Base-by-base conservation (phyloP, 2,888 invertebrate genomes). In the Acrobasis consociella region DNA sequence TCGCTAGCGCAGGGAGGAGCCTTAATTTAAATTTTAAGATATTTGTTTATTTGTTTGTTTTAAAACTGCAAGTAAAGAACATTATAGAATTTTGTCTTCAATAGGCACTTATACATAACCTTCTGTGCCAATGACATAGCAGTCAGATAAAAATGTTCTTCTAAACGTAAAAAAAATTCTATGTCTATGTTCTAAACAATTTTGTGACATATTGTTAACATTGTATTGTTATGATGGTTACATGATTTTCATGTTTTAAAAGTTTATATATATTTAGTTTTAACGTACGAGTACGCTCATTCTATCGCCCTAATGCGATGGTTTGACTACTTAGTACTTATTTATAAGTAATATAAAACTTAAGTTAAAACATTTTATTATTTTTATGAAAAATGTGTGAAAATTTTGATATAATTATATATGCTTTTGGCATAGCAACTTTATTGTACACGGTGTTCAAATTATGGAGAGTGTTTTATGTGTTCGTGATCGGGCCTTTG, bases 401-500 rank as follows among this genome's bases (percentile, higher is more conserved):
- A 9, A 22, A 5, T 17, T 46, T 17, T 38, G 13, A 46, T 42
- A 17, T 9, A n/a, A 17, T 56, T 2, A 16, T 42, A 15, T 56
- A 17, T 17, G 42, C 42, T 0, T 13, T 56, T 2, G 42, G 42
- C 8, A 15, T 22, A 7, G 71, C 83, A 55, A 71, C 93, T 46
- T 81, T 81, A 46, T 68, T 81, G 13, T 73, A 70, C 67, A 60
- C 82, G 13, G 69, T 80, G 60, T 86, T 81, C 72, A 68, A 68
- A 56, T 22, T 86, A 8, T 68, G 79, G n/a, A 72, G 73, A 72
- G 70, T 81, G 10, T 61, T 91, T 61, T 91, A 88, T 69, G 79
- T 74, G 16, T 91, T 83, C 66, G 80, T 94, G 50, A 72, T 95
- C 62, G 94, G 94, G 17, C 94, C 94, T 50, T 81, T 92, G 38